Evolutionary conservation across 2,113 vertebrate species (phyloP).

Genomic region (Ochotona curzoniae): DNA sequence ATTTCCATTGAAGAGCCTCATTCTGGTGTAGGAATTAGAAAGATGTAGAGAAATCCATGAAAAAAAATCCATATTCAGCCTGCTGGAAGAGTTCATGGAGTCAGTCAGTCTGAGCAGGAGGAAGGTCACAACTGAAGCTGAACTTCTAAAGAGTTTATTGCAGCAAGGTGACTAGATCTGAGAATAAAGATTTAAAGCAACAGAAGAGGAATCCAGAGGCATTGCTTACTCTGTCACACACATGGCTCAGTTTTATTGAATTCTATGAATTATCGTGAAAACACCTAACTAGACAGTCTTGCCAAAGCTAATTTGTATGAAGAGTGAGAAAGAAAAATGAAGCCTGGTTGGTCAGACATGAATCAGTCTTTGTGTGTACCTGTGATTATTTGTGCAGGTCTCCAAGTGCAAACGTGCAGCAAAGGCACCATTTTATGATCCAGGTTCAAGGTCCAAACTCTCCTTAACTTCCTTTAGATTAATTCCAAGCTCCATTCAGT

Average conservation of each 20-base stretch:
- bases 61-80: background rate
- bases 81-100: no score
- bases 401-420: background rate
- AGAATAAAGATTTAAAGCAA: background rate
- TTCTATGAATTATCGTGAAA: background rate
- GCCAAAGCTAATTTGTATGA: background rate
- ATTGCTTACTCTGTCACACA: background rate
- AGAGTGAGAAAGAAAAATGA: background rate
- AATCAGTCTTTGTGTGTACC: background rate
- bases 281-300: background rate
- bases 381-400: background rate
- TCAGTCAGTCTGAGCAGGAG: no score
- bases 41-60: background rate
- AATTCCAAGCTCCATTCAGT: background rate
- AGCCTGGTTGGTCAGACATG: background rate
- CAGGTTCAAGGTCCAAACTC: background rate
- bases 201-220: background rate
- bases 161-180: background rate
- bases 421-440: background rate
- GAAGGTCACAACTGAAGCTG: no score
- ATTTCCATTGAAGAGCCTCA: background rate
- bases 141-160: background rate
- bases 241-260: background rate
- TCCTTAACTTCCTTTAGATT: background rate
- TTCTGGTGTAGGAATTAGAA: background rate